Percentiles rank a stretch among this genome's conserved stretches.
phyloP scores from a whole-genome alignment of 2,797 vertebrate genomes.

The Margarornis squamiger region DNA sequence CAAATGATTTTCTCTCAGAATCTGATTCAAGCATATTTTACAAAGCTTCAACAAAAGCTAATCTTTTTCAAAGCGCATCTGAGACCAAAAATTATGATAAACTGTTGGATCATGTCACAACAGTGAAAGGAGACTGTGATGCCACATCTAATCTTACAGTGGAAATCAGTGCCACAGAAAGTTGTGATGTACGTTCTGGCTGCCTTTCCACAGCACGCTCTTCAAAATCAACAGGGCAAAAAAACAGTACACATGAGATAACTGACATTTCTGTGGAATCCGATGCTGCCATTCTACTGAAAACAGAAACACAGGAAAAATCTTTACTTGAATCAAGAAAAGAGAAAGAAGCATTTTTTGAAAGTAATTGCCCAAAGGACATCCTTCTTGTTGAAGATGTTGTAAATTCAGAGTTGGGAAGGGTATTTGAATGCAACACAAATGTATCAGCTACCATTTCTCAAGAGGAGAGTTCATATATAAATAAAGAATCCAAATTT shows the following conservation, averaged over 20 bases:
- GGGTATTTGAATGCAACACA: background rate
- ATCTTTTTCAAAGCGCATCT: slow-evolving; percentile 33
- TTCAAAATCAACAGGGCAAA: background rate
- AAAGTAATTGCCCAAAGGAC: background rate
- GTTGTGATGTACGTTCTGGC: background rate
- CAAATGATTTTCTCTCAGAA: background rate
- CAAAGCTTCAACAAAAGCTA: background rate
- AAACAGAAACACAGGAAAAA: slow-evolving; percentile 12
- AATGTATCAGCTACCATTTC: background rate
- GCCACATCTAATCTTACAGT: background rate
- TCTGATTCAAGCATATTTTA: background rate
- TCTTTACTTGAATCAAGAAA: background rate
- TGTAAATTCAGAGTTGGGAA: background rate
- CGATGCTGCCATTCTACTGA: background rate
- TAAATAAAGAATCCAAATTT: background rate
- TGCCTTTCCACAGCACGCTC: background rate
- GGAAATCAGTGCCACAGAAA: background rate
- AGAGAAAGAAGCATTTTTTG: background rate
- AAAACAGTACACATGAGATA: background rate
- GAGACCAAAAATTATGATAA: background rate
- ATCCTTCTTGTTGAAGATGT: background rate
- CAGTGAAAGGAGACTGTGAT: background rate
- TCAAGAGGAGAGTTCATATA: background rate
- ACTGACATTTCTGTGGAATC: background rate
- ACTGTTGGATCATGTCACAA: background rate